phyloP scores from a whole-genome alignment of 2,113 vertebrate species.

The Willisornis vidua region DNA sequence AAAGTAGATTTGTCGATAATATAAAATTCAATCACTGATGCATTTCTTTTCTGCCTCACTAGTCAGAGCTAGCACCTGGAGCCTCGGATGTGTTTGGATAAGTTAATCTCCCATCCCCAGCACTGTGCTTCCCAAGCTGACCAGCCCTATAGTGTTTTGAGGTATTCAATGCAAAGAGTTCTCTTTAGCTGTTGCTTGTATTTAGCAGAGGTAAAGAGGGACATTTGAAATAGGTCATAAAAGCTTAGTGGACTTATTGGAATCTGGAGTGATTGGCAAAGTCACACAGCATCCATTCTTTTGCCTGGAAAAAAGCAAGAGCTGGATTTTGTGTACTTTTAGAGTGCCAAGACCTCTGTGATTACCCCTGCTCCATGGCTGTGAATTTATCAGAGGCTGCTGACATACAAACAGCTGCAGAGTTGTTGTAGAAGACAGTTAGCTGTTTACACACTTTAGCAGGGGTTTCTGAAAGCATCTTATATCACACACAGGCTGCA shows the following conservation, averaged over 20 bases:
- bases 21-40: neutral
- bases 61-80: neutral
- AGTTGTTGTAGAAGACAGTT: neutral
- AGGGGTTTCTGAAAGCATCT: conserved; percentile 16
- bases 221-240: neutral
- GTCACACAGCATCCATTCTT: neutral
- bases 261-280: neutral
- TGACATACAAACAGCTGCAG: neutral
- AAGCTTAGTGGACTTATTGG: neutral
- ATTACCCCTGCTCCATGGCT: neutral
- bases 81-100: neutral
- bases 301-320: neutral
- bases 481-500: neutral
- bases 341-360: fast-evolving
- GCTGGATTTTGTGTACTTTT: neutral
- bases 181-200: neutral
- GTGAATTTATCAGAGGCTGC: neutral
- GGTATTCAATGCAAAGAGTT: neutral
- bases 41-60: neutral
- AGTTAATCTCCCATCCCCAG: neutral
- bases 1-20: conserved; percentile 18
- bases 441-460: neutral
- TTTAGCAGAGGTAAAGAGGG: neutral
- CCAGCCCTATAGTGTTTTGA: conserved; percentile 30
- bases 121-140: neutral